phyloP scores from a whole-genome alignment of 2,888 invertebrate genomes.

The Arctia plantaginis region DNA sequence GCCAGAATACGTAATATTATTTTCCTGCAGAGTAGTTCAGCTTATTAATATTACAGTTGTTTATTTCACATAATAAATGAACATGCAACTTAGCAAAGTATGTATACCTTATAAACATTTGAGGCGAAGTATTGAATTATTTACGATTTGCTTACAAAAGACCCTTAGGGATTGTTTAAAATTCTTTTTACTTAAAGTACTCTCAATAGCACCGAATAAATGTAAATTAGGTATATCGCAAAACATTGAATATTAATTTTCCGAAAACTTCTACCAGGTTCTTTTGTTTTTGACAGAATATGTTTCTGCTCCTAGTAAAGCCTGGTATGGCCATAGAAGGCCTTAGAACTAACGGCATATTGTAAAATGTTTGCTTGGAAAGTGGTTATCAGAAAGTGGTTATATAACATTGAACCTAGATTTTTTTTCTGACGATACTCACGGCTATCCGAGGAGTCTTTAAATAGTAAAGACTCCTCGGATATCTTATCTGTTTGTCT shows the following conservation, averaged over 20 bases:
- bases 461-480: no score
- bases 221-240: not conserved
- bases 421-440: no score
- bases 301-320: not conserved
- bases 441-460: no score
- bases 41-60: not conserved
- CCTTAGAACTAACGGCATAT: no score
- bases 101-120: not conserved
- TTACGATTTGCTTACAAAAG: constrained; percentile 4
- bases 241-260: constrained; percentile 2
- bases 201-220: not conserved
- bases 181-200: constrained; percentile 2
- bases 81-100: not conserved
- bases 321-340: no score
- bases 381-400: no score
- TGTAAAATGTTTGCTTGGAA: no score
- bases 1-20: not conserved
- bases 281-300: not conserved
- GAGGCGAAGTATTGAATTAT: not conserved
- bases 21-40: not conserved
- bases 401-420: no score
- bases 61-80: not conserved
- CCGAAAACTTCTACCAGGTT: not conserved
- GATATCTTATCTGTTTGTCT: no score
- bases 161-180: not conserved